Percentiles rank a stretch among this genome's conserved stretches.
phyloP scores from a whole-genome alignment of 53 echinoderm and acorn worm genomes.

The Arbacia lixula region DNA sequence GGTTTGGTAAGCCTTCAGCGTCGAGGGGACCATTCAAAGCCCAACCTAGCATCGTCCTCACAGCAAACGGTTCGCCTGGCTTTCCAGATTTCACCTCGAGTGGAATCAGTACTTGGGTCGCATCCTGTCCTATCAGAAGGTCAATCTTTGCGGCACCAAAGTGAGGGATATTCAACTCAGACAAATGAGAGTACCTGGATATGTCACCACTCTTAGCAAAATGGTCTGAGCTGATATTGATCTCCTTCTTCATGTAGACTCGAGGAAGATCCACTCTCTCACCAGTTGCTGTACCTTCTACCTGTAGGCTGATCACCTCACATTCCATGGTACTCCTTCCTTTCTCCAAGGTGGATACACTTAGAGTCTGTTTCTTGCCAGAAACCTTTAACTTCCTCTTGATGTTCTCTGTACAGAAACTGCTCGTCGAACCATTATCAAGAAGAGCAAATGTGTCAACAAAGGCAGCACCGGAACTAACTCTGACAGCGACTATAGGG shows the following conservation, averaged over 20 bases:
- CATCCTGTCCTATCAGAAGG: conserved; percentile 1
- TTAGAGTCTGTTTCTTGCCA: background rate
- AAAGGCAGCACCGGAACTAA: conserved; percentile 4
- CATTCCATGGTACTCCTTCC: background rate
- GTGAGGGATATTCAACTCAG: too few species aligned
- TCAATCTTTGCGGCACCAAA: too few species aligned
- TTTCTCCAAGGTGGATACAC: conserved; percentile 14
- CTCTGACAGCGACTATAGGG: conserved; percentile 31
- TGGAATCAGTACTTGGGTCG: background rate
- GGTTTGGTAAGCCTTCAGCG: too few species aligned
- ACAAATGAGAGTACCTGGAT: too few species aligned
- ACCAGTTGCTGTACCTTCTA: background rate
- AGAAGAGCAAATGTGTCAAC: conserved; percentile 9
- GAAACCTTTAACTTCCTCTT: background rate
- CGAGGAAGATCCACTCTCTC: conserved; percentile 3
- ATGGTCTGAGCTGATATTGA: background rate
- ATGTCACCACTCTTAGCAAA: background rate
- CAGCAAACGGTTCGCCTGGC: conserved; percentile 5
- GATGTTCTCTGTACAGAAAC: background rate
- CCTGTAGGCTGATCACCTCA: conserved; percentile 13
- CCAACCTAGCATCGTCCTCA: background rate
- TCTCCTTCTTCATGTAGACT: background rate
- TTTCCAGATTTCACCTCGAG: background rate
- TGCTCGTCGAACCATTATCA: background rate
- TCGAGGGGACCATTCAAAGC: background rate